phyloP scores from a whole-genome alignment of 2,888 invertebrate genomes.

The Tricholauxania praeusta region DNA sequence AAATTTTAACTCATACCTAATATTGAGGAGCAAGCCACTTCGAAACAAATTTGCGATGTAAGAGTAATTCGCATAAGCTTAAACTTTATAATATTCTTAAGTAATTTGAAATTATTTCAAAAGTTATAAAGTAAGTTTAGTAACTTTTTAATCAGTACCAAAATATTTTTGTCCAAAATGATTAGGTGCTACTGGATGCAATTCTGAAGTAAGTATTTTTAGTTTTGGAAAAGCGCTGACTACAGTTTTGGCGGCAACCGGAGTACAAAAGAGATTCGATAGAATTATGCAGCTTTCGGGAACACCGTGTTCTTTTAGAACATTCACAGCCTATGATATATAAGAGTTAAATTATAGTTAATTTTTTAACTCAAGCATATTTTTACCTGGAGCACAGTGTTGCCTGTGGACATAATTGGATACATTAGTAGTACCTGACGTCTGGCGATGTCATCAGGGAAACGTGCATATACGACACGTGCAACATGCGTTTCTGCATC shows the following conservation, averaged over 20 bases:
- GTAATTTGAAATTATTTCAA: no score
- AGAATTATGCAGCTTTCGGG: conserved; percentile 94
- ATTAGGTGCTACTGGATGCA: conserved; percentile 94
- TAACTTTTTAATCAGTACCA: conserved; percentile 84
- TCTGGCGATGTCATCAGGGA: conserved; percentile 93
- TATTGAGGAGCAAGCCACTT: no score
- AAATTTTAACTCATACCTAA: no score
- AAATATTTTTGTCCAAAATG: conserved; percentile 99
- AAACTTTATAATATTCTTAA: background rate
- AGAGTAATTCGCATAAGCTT: no score
- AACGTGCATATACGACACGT: conserved; percentile 95
- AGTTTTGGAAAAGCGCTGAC: conserved; percentile 88
- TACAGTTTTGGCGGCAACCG: conserved; percentile 86
- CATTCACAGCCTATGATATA: conserved; percentile 85
- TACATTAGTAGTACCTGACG: conserved; percentile 96
- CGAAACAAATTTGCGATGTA: no score
- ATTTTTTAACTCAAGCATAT: conserved; percentile 5
- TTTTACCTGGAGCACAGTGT: conserved; percentile 85
- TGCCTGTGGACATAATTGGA: conserved; percentile 98
- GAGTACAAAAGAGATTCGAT: conserved; percentile 98
- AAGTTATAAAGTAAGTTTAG: no score
- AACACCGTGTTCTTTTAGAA: conserved; percentile 93
- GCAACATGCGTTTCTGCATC: conserved; percentile 97
- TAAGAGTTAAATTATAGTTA: background rate
- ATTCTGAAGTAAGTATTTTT: conserved; percentile 95